phyloP scores from a whole-genome alignment of 2,797 vertebrate species.

The Hybognathus amarus region DNA sequence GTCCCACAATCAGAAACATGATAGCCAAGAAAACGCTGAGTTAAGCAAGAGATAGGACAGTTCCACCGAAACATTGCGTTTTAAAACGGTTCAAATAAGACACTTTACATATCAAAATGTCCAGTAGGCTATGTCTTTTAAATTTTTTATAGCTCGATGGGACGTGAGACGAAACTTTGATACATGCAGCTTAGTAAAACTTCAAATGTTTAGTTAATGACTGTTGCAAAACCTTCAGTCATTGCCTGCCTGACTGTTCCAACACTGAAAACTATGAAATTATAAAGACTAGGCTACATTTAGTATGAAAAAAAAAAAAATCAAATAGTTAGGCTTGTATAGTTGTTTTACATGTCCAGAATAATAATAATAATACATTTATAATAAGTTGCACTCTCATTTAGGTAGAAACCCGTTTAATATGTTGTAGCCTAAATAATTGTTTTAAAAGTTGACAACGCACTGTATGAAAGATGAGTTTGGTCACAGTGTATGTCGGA shows the following conservation, averaged over 20 bases:
- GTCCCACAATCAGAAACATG: constrained; percentile 54
- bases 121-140: constrained; percentile 31
- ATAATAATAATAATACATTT: not conserved
- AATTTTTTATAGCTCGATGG: constrained; percentile 42
- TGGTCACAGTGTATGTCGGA: constrained; percentile 17
- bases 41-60: constrained; percentile 43
- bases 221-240: constrained; percentile 2
- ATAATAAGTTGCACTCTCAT: not conserved
- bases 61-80: constrained; percentile 35
- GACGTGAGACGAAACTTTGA: constrained; percentile 48
- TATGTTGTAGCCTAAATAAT: not conserved
- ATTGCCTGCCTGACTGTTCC: not conserved
- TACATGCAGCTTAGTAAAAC: constrained; percentile 30
- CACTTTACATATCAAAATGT: constrained; percentile 53
- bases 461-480: not conserved
- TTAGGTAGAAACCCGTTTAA: not conserved
- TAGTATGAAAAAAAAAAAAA: not conserved
- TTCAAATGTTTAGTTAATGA: constrained; percentile 7
- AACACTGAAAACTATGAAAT: not conserved
- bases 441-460: constrained; percentile 5
- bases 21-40: constrained; percentile 48
- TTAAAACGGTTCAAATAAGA: constrained; percentile 46
- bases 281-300: not conserved
- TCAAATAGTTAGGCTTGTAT: not conserved
- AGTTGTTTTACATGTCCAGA: not conserved